Evolutionary conservation across 2,113 vertebrate genomes (phyloP), one percentile per base, ranked within the genome.

Genomic region (Solenodon paradoxus): DNA sequence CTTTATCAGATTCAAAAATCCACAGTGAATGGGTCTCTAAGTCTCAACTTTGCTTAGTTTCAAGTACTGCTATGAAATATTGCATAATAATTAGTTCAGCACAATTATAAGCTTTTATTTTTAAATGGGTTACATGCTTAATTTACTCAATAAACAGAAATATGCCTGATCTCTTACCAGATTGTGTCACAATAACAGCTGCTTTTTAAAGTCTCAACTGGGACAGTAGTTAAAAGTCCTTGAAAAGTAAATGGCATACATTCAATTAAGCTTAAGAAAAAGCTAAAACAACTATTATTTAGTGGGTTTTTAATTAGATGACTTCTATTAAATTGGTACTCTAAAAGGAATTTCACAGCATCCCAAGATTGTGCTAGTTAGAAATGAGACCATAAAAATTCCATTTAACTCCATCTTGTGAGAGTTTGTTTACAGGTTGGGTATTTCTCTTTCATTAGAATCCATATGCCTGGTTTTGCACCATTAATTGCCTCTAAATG

Each of bases 171-270:
- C 68, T 94, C 64, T 97, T 98, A 97, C 88, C 91, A 97, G 86
- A 87, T n/a, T 96, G 66, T 96, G 94, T 81, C 79, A 97, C 82
- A 97, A 71, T 89, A 97, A 95, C 88, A 97, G 96, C 77, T 97
- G 74, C 55, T 96, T 97, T 97, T 81, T 77, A 96, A 97, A 98
- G 95, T 97, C 92, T 96, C 98, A 97, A 82, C 82, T 96, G 97
- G 98, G 96, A 97, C 64, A 96, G 81, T 83, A 97, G 84, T 97
- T 98, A 96, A 97, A 98, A 97, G 97, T 97, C 96, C 96, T 98
- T 98, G 94, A 97, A 98, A 98, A 97, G 92, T 95, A 97, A 98
- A 98, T 98, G 91, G 77, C 94, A 89, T 95, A 95, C 38, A 96
- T 97, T 98, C 81, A 96, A 96, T 98, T 98, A 98, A 77, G 26